These are phyloP conservation scores for Acrobasis repandana DNA, from an alignment of 2,888 invertebrate genomes.

Conservation along the genomic window DNA sequence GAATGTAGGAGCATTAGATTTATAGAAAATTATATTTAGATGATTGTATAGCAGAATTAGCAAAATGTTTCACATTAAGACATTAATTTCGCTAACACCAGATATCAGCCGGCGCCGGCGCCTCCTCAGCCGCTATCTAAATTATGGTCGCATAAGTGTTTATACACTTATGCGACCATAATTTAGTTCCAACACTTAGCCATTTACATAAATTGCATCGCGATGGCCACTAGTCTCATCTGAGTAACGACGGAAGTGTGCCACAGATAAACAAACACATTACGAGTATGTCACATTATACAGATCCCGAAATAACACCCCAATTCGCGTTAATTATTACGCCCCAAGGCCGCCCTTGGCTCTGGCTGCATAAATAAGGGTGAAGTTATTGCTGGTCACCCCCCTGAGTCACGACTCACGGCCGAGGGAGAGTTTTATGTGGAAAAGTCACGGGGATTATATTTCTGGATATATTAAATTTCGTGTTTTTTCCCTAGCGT, in stretches of 20 bases:
- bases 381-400: conserved; percentile 49
- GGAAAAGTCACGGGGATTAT: conserved; percentile 39
- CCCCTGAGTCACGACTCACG: conserved; percentile 42
- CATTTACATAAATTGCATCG: too few species aligned
- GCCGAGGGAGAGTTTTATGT: conserved; percentile 41
- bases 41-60: too few species aligned
- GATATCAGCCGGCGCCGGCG: too few species aligned
- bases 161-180: too few species aligned
- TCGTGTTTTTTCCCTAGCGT: neutral
- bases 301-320: conserved; percentile 27
- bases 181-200: too few species aligned
- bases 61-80: too few species aligned
- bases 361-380: conserved; percentile 46
- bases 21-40: too few species aligned
- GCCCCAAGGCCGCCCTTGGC: conserved; percentile 52
- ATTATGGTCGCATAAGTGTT: too few species aligned
- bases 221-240: neutral
- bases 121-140: too few species aligned
- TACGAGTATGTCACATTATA: conserved; percentile 16
- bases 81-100: too few species aligned
- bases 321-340: conserved; percentile 51
- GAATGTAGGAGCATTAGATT: too few species aligned
- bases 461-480: conserved; percentile 34
- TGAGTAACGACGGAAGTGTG: conserved; percentile 4
- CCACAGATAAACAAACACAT: conserved; percentile 12